Evolutionary conservation across 2,797 vertebrate species (phyloP).

Genomic region (Arremon aurantiirostris): DNA sequence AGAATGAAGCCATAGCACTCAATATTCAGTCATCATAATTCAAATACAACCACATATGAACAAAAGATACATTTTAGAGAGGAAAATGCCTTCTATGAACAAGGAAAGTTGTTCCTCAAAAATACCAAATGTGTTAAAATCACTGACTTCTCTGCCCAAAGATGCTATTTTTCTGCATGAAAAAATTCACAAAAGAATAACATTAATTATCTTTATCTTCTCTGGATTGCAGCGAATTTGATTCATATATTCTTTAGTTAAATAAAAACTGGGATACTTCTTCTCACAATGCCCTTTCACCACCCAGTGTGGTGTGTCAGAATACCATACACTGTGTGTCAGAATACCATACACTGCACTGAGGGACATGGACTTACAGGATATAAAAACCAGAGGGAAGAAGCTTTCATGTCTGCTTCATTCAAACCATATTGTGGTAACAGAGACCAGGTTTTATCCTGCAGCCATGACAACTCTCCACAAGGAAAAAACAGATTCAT

Average conservation of each 20-base stretch:
- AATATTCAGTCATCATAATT: not conserved
- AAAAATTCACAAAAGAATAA: not conserved
- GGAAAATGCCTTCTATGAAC: not conserved
- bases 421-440: not conserved
- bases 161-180: not conserved
- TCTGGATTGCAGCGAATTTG: not conserved
- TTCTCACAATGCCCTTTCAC: not conserved
- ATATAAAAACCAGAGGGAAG: not conserved
- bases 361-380: fast-evolving
- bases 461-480: not conserved
- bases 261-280: not conserved
- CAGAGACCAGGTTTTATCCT: not conserved
- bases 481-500: not conserved
- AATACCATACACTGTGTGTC: not conserved
- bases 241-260: not conserved
- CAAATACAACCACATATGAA: not conserved
- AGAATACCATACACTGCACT: not conserved
- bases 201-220: not conserved
- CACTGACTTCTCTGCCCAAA: not conserved
- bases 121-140: not conserved
- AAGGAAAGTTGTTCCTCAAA: not conserved
- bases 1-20: not conserved
- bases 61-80: not conserved
- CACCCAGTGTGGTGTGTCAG: not conserved
- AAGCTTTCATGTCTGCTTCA: not conserved